Base-by-base conservation (phyloP, 2,888 invertebrate species). In the Dermolepida albohirtum region DNA sequence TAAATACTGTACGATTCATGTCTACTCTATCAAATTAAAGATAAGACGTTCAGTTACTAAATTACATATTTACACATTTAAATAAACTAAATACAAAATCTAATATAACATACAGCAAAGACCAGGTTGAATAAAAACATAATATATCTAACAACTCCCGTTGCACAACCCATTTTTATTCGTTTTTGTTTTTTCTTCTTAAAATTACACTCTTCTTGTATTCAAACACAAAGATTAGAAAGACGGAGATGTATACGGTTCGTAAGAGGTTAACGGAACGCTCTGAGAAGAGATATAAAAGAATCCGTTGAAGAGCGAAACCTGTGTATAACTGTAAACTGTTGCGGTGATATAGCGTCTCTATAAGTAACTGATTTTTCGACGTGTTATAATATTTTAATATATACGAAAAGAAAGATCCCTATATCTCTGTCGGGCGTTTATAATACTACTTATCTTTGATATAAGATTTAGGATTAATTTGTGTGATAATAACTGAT, bases 101-200 rank as follows among this genome's bases (percentile, higher is more conserved):
- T 22, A 22, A 22, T 22, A 34, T 34, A 29, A 91, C 92, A 91
- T 84, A 92, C 92, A 87, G 90, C 90, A 79, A 92, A 91, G 70
- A 92, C 76, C 75, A 92, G 81, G 73, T 83, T 83, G 72, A 82
- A 81, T 39, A 83, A 57, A 70, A 83, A 83, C 64, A 83, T 79
- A 43, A 82, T 69, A 70, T 82, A 82, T 75, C 83, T 83, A 63
- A 82, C 82, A 39, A 82, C 70, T 54, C 80, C 79, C 16, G 81
- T 81, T 16, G 81, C 81, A 77, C 82, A 83, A 63, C 83, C 83
- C 83, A 83, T 83, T 68, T 74, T 76, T 12, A 29, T 29, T 34
- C 44, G 49, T 6, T 66, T 55, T 65, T 47, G 22, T 5, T 52
- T 43, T 11, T 50, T 44, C 10, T 44, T 64, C 64, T 16, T 43